phyloP scores from a whole-genome alignment of 2,113 vertebrate species.

The Bucco capensis region DNA sequence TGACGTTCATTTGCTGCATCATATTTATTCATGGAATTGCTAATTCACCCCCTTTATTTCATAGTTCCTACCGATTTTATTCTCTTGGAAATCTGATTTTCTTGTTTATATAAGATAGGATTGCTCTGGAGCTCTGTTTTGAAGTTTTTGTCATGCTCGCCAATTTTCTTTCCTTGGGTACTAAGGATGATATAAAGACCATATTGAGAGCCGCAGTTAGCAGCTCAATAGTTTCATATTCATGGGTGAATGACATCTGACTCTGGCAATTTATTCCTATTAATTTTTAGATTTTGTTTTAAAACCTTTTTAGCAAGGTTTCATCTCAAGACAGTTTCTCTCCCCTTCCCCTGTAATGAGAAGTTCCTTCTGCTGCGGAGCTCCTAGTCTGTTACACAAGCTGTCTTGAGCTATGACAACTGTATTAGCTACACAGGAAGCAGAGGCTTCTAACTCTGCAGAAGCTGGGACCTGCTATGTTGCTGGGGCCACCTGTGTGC shows the following conservation, averaged over 20 bases:
- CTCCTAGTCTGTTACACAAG: conserved; percentile 40
- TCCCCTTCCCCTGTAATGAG: background rate
- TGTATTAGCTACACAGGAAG: conserved; percentile 3
- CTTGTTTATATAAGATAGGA: background rate
- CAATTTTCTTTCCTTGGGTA: background rate
- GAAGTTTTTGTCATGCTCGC: background rate
- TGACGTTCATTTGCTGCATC: background rate
- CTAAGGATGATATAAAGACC: background rate
- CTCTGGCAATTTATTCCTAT: conserved; percentile 24
- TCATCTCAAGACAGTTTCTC: conserved; percentile 5
- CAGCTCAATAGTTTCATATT: conserved; percentile 32
- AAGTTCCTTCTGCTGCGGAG: background rate
- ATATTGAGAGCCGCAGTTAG: background rate
- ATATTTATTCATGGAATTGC: conserved; percentile 22
- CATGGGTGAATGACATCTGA: conserved; percentile 25
- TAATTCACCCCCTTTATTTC: conserved; percentile 49
- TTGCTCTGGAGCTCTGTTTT: background rate
- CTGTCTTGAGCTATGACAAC: conserved; percentile 21
- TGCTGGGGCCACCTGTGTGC: background rate
- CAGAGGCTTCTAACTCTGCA: background rate
- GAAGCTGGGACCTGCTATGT: background rate
- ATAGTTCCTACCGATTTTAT: background rate
- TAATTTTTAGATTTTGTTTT: conserved; percentile 29
- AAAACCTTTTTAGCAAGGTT: conserved; percentile 35
- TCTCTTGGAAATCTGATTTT: conserved; percentile 12